Conservation (phyloP, 2,113 vertebrate species). For the Callocephalon fimbriatum region DNA sequence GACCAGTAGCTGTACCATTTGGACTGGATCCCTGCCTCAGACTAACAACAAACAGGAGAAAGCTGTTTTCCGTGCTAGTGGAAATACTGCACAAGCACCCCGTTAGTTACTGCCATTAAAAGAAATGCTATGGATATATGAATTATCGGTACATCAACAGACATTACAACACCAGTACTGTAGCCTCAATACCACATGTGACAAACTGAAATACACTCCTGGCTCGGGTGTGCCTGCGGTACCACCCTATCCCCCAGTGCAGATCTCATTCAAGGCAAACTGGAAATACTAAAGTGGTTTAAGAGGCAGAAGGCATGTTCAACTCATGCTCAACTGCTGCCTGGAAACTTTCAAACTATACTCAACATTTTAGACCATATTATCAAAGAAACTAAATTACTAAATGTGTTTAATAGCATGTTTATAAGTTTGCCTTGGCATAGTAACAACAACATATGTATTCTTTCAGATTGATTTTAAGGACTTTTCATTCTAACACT, state of each 20-base stretch:
- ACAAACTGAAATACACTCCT: background rate
- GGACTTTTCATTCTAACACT: background rate
- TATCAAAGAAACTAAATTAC: conserved; percentile 3
- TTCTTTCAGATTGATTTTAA: conserved; percentile 10
- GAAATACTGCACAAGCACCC: background rate
- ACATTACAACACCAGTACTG: background rate
- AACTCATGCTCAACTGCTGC: background rate
- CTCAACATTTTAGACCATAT: background rate
- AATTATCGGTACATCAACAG: background rate
- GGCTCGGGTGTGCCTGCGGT: background rate
- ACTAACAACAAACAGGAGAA: background rate
- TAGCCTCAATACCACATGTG: background rate
- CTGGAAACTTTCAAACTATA: background rate
- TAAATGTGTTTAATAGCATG: background rate
- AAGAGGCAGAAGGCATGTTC: background rate
- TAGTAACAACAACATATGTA: conserved; percentile 15
- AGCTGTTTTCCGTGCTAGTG: background rate
- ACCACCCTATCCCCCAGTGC: background rate
- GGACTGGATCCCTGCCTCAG: background rate
- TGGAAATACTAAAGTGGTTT: conserved; percentile 5
- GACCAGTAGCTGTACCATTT: background rate
- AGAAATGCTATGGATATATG: background rate
- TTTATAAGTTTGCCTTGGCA: conserved; percentile 12
- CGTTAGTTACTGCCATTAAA: background rate
- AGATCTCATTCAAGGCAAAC: background rate